A percentile compares a stretch with the other conserved stretches of the same genome.
Conservation (phyloP, 1,140 invertebrate species). For the Bombus sylvicola region DNA sequence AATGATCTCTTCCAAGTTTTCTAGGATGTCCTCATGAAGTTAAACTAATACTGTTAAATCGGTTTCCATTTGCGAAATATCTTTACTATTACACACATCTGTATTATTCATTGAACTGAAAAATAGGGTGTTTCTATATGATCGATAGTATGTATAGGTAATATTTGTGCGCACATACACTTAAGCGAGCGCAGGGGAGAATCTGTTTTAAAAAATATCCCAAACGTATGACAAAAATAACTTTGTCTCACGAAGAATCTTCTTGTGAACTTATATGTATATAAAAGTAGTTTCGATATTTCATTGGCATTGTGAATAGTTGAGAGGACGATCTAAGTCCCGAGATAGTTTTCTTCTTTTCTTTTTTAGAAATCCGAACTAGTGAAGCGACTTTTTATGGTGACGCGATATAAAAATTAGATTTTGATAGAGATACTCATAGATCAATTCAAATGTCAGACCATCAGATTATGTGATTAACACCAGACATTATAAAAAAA, state of each 20-base stretch:
- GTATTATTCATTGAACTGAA: conserved; percentile 1
- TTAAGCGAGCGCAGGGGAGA: conserved; percentile 12
- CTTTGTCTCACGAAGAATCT: conserved; percentile 30
- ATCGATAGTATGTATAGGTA: neutral
- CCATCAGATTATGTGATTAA: neutral
- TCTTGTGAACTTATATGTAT: conserved; percentile 31
- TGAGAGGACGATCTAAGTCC: conserved; percentile 30
- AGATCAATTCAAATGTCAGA: conserved; percentile 1
- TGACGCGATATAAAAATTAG: conserved; percentile 50
- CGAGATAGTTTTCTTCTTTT: conserved; percentile 8
- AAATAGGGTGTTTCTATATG: neutral
- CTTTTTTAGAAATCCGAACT: conserved; percentile 14
- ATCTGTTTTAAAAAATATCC: conserved; percentile 50
- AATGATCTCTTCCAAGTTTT: neutral
- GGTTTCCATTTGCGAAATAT: neutral
- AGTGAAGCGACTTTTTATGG: conserved; percentile 41
- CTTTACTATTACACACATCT: neutral
- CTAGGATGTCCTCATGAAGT: neutral
- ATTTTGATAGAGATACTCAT: conserved; percentile 12
- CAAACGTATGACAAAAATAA: conserved; percentile 53
- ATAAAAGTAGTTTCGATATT: conserved; percentile 64
- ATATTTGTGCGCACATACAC: neutral
- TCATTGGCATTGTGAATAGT: conserved; percentile 59
- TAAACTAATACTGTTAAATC: neutral
- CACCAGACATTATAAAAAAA: conserved; percentile 5